These are phyloP conservation scores for Tachyglossus aculeatus DNA, from an alignment of 2,797 vertebrate genomes.

Conservation along the genomic window DNA sequence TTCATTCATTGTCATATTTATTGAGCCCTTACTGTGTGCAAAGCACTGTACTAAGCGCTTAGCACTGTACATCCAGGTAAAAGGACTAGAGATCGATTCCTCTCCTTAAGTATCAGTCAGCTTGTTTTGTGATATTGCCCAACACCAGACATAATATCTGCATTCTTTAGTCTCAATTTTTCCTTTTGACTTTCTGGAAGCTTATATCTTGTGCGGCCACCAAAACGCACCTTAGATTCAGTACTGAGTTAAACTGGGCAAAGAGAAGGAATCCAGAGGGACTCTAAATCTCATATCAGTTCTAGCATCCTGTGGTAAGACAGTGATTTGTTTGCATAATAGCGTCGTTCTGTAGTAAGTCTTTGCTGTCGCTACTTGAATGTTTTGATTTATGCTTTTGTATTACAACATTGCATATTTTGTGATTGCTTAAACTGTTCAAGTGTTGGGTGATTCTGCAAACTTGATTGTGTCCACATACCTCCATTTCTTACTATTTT, in stretches of 20 bases:
- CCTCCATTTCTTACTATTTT: not conserved
- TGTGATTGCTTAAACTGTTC: conserved; percentile 55
- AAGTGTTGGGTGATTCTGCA: conserved; percentile 65
- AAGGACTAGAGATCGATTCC: no score
- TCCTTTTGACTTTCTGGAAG: not conserved
- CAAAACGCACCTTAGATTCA: not conserved
- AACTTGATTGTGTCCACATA: conserved; percentile 56
- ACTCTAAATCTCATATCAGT: not conserved
- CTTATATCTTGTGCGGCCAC: not conserved
- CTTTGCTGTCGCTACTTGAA: conserved; percentile 47
- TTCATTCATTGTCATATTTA: no score
- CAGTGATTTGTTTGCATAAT: not conserved
- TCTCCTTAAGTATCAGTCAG: no score
- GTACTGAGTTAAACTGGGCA: conserved; percentile 17
- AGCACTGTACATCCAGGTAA: no score
- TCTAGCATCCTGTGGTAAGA: not conserved
- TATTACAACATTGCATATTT: conserved; percentile 48
- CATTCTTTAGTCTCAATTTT: not conserved
- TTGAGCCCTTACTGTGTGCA: no score
- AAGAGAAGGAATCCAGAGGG: not conserved
- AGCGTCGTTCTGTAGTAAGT: not conserved
- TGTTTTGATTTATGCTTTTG: conserved; percentile 47
- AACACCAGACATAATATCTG: no score
- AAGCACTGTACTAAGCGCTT: no score
- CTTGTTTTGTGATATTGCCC: no score